Conservation (phyloP, 2,888 invertebrate species). For the Trissolcus brochymenae region DNA sequence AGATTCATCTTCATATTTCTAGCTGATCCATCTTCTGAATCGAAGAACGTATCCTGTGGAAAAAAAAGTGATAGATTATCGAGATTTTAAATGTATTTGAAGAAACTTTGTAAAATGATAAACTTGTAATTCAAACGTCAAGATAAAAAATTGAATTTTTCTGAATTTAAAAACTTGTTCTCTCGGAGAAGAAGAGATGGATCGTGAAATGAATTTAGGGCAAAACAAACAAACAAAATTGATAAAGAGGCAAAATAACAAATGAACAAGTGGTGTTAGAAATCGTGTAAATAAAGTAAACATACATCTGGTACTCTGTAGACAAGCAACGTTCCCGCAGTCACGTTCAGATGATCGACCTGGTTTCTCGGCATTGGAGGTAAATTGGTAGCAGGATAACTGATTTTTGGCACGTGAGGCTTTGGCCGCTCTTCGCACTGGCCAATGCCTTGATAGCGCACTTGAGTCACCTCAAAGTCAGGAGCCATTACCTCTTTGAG, state of each 20-base stretch:
- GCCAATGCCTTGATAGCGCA: constrained; percentile 82
- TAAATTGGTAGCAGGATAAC: constrained; percentile 80
- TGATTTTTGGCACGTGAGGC: constrained; percentile 76
- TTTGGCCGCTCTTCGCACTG: constrained; percentile 80
- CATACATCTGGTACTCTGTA: constrained; percentile 86
- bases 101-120: no score
- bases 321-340: constrained; percentile 87
- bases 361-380: constrained; percentile 89
- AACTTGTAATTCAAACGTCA: no score
- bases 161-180: no score
- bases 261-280: background rate
- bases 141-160: no score
- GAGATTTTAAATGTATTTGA: background rate
- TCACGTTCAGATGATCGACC: constrained; percentile 89
- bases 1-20: constrained; percentile 84
- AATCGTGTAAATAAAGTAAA: background rate
- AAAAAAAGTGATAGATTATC: constrained; percentile 59
- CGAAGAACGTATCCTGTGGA: constrained; percentile 89
- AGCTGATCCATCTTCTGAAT: constrained; percentile 89
- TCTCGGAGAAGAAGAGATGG: no score
- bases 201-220: no score
- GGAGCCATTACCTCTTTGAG: constrained; percentile 32
- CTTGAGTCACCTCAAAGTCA: constrained; percentile 76
- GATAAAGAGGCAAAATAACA: background rate
- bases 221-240: no score